Evolutionary conservation across 2,797 vertebrate species (phyloP).

Genomic region (Protosalanx chinensis): DNA sequence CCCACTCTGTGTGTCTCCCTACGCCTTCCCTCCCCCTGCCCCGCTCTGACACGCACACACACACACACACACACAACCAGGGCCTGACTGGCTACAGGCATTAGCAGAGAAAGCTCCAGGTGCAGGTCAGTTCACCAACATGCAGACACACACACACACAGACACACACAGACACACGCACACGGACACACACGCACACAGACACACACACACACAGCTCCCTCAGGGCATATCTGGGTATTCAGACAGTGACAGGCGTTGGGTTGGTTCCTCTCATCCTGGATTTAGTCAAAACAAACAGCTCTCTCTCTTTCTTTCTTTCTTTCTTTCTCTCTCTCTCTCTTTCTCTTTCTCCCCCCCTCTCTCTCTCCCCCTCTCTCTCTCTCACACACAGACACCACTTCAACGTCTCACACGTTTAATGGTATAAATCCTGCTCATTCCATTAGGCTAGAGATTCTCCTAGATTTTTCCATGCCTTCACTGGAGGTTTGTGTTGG

Average conservation of each 20-base stretch:
- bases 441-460: no score
- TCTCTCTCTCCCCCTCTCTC: neutral
- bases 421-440: no score
- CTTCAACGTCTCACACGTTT: neutral
- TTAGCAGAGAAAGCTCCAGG: slow-evolving; percentile 38
- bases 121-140: slow-evolving; percentile 5
- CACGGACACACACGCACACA: neutral
- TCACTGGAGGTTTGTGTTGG: no score
- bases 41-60: neutral
- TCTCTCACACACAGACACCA: slow-evolving; percentile 36
- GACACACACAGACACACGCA: neutral
- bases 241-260: slow-evolving; percentile 46
- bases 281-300: slow-evolving; percentile 9
- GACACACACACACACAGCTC: slow-evolving; percentile 37
- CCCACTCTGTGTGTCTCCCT: no score
- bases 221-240: slow-evolving; percentile 43
- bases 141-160: slow-evolving; percentile 1
- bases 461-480: no score
- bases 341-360: no score
- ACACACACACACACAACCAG: slow-evolving; percentile 22
- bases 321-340: no score
- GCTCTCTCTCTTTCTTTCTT: neutral
- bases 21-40: slow-evolving; percentile 15
- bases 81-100: slow-evolving; percentile 17
- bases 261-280: slow-evolving; percentile 24